Evolutionary conservation across 2,797 vertebrate genomes (phyloP).

Genomic region (Galaxias olidus): DNA sequence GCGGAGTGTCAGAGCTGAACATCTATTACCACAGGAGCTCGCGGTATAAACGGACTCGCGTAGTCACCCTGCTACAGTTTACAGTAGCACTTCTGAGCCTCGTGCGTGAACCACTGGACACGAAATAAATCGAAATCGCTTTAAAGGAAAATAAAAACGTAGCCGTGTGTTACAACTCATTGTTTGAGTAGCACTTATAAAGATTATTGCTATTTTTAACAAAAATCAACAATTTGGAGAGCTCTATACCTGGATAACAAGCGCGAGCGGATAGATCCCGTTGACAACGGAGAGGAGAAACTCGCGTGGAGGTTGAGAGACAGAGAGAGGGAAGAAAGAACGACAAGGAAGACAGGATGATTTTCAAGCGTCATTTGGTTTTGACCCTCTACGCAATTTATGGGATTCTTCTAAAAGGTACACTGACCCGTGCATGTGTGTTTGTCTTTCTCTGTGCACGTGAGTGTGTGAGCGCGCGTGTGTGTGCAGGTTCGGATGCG

Average conservation of each 20-base stretch:
- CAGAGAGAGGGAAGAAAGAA: constrained; percentile 11
- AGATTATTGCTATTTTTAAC: too few species aligned
- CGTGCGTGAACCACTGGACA: constrained; percentile 1
- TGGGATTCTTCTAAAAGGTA: constrained; percentile 75
- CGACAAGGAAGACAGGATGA: constrained; percentile 62
- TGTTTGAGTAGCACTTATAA: too few species aligned
- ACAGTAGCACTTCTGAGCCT: not conserved
- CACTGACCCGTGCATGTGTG: constrained; percentile 27
- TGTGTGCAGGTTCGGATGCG: not conserved
- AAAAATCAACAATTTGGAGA: not conserved
- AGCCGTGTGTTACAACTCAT: not conserved
- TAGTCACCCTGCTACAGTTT: constrained; percentile 4
- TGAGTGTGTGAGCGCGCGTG: constrained; percentile 30
- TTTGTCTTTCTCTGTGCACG: constrained; percentile 26
- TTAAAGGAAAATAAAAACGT: not conserved
- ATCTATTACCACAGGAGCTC: not conserved
- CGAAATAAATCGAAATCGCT: not conserved
- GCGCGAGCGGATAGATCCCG: constrained; percentile 47
- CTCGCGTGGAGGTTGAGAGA: constrained; percentile 38
- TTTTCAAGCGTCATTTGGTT: constrained; percentile 67
- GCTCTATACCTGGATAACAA: constrained; percentile 52
- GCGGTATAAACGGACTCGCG: not conserved
- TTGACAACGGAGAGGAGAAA: constrained; percentile 55
- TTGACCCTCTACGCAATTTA: constrained; percentile 73
- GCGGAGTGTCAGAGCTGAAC: constrained; percentile 21